Conservation (phyloP, 2,797 vertebrate species). For the Dermochelys coriacea region DNA sequence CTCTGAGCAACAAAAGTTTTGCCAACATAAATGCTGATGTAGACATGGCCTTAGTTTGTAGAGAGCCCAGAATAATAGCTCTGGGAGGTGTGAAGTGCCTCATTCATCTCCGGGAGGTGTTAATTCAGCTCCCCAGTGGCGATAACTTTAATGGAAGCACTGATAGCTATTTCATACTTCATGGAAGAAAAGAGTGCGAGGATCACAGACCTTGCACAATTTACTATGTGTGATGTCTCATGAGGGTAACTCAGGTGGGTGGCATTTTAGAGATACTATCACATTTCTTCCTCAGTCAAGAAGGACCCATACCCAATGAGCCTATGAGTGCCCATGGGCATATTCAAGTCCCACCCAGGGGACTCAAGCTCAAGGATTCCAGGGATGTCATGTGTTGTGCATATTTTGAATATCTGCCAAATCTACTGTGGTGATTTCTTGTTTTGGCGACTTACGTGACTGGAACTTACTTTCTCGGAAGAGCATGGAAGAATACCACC, state of each 20-base stretch:
- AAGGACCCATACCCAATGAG: background rate
- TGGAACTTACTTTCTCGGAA: background rate
- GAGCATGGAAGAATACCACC: background rate
- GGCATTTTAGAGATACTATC: background rate
- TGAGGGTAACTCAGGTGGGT: background rate
- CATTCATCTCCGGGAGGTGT: background rate
- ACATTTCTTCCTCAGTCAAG: background rate
- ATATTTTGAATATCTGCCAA: background rate
- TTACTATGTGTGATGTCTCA: background rate
- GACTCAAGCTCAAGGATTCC: background rate
- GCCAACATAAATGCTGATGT: too few relatives aligned
- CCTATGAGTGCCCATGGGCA: background rate
- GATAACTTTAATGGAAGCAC: background rate
- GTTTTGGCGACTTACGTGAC: background rate
- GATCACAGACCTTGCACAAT: background rate
- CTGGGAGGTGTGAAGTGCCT: background rate
- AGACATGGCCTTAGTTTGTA: background rate
- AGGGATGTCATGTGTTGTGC: background rate
- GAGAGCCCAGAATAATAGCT: background rate
- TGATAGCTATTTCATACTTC: background rate
- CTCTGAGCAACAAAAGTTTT: too few relatives aligned
- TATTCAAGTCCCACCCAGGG: background rate
- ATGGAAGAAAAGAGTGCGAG: background rate
- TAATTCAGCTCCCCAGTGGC: background rate
- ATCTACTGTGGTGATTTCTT: background rate